Base-by-base conservation (phyloP, 1,140 invertebrate genomes). In the Propsilocerus akamusi region DNA sequence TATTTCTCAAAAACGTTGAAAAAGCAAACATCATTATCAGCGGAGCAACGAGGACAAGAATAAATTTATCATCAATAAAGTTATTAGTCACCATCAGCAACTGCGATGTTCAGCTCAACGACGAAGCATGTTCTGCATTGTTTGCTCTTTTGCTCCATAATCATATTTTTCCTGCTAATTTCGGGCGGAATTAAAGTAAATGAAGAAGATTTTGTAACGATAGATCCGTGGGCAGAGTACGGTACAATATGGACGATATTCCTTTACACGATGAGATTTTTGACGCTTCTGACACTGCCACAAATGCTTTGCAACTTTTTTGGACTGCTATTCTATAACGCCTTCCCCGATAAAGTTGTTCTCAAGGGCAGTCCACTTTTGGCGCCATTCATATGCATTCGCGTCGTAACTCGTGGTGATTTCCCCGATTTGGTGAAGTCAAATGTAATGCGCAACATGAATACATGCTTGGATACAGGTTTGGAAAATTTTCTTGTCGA, bases 401-500 rank as follows among this genome's bases (percentile, higher is more conserved):
- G 95, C 49, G 80, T 96, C 6, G 95, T 99, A 0, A 98, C 95
- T 0, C 75, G 92, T 52, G 95, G 95, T 1, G 89, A 96, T 68
- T 97, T 85, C 69, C 89, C 94, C 2, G 80, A 93, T 52, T 68
- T 98, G 47, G 92, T 98, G 0, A 80, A 80, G 61, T 77, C 76
- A 37, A 97, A 97, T 74, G 86, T 97, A 1, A 69, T 72, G 26
- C 74, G 84, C 51, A 99, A 99, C 65, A 78, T 97, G 64, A 83
- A 87, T 55, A 84, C 80, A 46, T 97, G 94, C 61, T 68, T 81
- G 48, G 82, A 90, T 60, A 81, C 87, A 5, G 93, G 93, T 5
- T 67, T 98, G 32, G 90, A 97, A 65, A 96, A 97, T 64, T 99
- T 96, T 61, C 79, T 97, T 52, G 86, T 98, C 56, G 93, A 98